Percentiles rank a stretch among this genome's conserved stretches.
phyloP scores from a whole-genome alignment of 2,888 invertebrate genomes.

The Calliphora vomitoria region DNA sequence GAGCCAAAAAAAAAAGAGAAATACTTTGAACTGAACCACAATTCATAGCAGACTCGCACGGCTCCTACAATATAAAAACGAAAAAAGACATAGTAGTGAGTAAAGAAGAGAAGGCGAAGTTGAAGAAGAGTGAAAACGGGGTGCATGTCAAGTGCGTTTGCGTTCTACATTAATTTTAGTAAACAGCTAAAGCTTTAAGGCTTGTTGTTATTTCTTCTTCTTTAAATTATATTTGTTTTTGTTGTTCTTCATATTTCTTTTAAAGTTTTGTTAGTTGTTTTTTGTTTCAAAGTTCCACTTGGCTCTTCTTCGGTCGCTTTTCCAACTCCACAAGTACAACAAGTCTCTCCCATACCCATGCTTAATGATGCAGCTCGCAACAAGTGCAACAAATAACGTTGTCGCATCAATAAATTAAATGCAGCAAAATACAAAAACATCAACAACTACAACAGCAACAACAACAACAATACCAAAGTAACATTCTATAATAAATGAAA shows the following conservation, averaged over 20 bases:
- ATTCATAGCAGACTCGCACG: background rate
- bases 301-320: background rate
- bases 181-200: slow-evolving; percentile 21
- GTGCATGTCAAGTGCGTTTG: slow-evolving; percentile 68
- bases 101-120: slow-evolving; percentile 9
- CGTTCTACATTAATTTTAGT: slow-evolving; percentile 63
- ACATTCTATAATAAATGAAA: slow-evolving; percentile 60
- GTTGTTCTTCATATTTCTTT: background rate
- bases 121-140: slow-evolving; percentile 33
- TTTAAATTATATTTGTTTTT: slow-evolving; percentile 5
- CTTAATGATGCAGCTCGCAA: slow-evolving; percentile 64
- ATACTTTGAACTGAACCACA: background rate
- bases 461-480: slow-evolving; percentile 32
- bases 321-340: background rate
- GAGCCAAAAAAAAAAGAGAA: background rate
- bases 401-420: slow-evolving; percentile 73
- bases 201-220: background rate
- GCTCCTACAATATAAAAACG: background rate
- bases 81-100: slow-evolving; percentile 6
- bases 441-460: slow-evolving; percentile 9
- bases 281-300: slow-evolving; percentile 13
- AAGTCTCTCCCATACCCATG: slow-evolving; percentile 39
- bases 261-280: slow-evolving; percentile 23
- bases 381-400: slow-evolving; percentile 72
- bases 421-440: slow-evolving; percentile 26